Evolutionary conservation across 2,797 vertebrate species (phyloP).

Genomic region (Craterocephalus amniculus): DNA sequence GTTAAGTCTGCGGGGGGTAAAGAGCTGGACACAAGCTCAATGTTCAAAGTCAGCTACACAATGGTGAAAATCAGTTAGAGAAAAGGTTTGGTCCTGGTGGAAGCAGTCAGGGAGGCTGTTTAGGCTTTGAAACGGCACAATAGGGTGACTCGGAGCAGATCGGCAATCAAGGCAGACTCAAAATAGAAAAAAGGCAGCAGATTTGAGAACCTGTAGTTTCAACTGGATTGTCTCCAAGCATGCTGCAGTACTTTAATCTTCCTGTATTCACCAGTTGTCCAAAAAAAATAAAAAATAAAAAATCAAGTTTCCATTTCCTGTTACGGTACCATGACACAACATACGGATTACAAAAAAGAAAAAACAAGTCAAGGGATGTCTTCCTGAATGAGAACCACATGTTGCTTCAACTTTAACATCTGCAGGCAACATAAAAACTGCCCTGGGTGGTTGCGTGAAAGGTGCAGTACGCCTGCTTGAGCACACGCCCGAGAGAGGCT

Average conservation of each 20-base stretch:
- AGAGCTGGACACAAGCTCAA: conserved; percentile 26
- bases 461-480: conserved; percentile 18
- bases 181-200: conserved; percentile 14
- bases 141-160: conserved; percentile 22
- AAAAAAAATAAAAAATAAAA: too few relatives aligned
- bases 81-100: conserved; percentile 30
- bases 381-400: conserved; percentile 45
- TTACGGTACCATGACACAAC: conserved; percentile 43
- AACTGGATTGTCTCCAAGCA: background rate
- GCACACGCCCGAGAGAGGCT: conserved; percentile 30
- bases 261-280: conserved; percentile 13
- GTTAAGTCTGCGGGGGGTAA: conserved; percentile 19
- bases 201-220: conserved; percentile 15
- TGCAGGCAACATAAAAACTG: conserved; percentile 50
- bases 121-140: conserved; percentile 24
- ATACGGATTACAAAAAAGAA: conserved; percentile 9
- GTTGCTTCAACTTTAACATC: conserved; percentile 59
- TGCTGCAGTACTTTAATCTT: conserved; percentile 10
- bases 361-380: conserved; percentile 21
- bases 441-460: conserved; percentile 30
- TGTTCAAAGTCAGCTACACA: conserved; percentile 49
- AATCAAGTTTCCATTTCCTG: conserved; percentile 4
- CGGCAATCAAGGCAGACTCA: conserved; percentile 32
- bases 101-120: conserved; percentile 31
- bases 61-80: conserved; percentile 47